These are phyloP conservation scores for Artemia sp. DNA, from an alignment of 2,888 invertebrate genomes.

Conservation along the genomic window DNA sequence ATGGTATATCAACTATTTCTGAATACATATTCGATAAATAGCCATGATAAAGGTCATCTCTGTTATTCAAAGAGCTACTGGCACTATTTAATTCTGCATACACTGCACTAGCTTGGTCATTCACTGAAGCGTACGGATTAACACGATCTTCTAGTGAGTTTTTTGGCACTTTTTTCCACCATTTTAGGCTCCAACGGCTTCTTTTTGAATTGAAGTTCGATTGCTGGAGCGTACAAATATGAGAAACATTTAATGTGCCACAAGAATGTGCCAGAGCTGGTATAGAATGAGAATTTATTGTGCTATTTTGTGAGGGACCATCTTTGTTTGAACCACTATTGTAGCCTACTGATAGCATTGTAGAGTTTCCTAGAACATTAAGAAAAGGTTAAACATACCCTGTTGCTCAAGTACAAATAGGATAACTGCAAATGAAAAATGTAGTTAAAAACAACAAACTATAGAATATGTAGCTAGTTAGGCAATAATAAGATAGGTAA, in stretches of 20 bases:
- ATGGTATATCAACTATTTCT: slow-evolving; percentile 20
- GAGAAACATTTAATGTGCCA: neutral
- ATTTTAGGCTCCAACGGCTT: neutral
- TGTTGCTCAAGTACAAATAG: too few species aligned
- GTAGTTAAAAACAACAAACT: too few species aligned
- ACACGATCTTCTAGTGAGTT: neutral
- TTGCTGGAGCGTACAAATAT: neutral
- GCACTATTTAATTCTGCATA: slow-evolving; percentile 51
- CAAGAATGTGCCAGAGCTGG: neutral
- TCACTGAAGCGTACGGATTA: neutral
- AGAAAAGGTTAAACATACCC: neutral
- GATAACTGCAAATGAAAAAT: too few species aligned
- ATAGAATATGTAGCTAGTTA: too few species aligned
- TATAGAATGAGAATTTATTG: neutral
- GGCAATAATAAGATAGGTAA: too few species aligned
- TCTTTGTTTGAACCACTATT: slow-evolving; percentile 9
- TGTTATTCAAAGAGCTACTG: slow-evolving; percentile 33
- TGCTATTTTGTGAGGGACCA: neutral
- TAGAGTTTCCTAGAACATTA: neutral
- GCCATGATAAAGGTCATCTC: slow-evolving; percentile 14
- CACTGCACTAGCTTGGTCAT: slow-evolving; percentile 37
- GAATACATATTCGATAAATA: slow-evolving; percentile 22
- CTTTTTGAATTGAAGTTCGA: neutral
- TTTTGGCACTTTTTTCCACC: neutral
- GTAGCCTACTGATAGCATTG: neutral